phyloP scores from a whole-genome alignment of 2,797 vertebrate species.

The Pseudochirops corinnae region DNA sequence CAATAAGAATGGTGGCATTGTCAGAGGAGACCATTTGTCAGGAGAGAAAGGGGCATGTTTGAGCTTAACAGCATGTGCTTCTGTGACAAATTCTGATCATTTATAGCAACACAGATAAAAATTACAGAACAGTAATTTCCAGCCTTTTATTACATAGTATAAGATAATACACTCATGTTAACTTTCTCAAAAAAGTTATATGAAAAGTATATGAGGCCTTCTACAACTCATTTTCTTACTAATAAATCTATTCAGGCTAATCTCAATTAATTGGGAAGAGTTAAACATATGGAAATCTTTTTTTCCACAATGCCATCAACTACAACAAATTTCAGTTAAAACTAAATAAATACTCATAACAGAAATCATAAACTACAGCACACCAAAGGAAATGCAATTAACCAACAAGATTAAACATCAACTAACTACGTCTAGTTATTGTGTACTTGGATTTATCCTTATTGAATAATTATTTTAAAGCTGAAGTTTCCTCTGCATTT shows the following conservation, averaged over 20 bases:
- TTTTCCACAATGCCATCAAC: background rate
- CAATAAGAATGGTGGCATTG: background rate
- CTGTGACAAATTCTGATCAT: background rate
- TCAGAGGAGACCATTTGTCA: background rate
- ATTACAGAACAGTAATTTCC: background rate
- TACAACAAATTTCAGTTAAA: background rate
- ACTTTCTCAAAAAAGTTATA: background rate
- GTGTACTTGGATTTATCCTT: background rate
- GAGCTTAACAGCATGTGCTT: background rate
- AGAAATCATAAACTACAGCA: background rate
- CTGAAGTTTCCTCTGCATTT: background rate
- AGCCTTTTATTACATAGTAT: background rate
- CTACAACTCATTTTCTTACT: background rate
- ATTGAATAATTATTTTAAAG: background rate
- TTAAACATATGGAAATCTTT: background rate
- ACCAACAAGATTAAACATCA: background rate
- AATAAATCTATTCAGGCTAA: background rate
- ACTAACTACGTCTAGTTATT: background rate
- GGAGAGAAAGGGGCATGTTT: background rate
- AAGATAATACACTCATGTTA: background rate
- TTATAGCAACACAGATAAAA: background rate
- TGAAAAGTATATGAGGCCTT: background rate
- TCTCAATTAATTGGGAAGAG: background rate
- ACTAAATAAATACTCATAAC: background rate
- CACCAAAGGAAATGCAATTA: background rate